These are phyloP conservation scores for Acrocephalus scirpaceus DNA, from an alignment of 2,797 vertebrate genomes.

Conservation along the genomic window DNA sequence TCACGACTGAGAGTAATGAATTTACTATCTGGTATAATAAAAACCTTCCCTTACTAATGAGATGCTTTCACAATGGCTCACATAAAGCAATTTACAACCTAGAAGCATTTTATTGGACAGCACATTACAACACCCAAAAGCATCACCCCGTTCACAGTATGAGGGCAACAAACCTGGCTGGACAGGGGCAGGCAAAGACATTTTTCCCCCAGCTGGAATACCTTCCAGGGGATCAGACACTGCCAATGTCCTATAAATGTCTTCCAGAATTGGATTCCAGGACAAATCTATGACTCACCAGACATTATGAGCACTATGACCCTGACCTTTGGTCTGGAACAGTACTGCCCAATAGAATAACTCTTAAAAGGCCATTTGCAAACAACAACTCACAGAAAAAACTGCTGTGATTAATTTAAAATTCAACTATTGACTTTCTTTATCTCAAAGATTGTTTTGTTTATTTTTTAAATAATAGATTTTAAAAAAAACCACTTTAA, in stretches of 20 bases:
- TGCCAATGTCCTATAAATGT: neutral
- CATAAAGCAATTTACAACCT: neutral
- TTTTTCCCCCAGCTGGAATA: neutral
- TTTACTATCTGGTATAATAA: neutral
- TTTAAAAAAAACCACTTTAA: neutral
- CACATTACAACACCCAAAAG: neutral
- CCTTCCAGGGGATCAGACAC: neutral
- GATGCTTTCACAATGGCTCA: neutral
- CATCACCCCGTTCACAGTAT: neutral
- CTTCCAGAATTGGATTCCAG: slow-evolving; percentile 45
- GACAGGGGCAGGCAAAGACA: neutral
- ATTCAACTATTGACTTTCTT: neutral
- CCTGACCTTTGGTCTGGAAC: slow-evolving; percentile 44
- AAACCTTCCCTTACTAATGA: neutral
- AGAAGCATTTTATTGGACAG: neutral
- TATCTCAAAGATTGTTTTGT: neutral
- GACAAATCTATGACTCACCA: slow-evolving; percentile 58
- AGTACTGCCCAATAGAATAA: neutral
- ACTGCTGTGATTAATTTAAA: neutral
- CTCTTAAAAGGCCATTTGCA: neutral
- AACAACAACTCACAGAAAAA: neutral
- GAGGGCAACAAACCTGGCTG: neutral
- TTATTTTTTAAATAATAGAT: neutral
- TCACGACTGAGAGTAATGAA: neutral
- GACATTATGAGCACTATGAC: slow-evolving; percentile 12